A percentile compares a stretch with the other conserved stretches of the same genome.
These are phyloP conservation scores for Drosophila emarginata DNA, from an alignment of 2,888 invertebrate genomes.

Conservation along the genomic window DNA sequence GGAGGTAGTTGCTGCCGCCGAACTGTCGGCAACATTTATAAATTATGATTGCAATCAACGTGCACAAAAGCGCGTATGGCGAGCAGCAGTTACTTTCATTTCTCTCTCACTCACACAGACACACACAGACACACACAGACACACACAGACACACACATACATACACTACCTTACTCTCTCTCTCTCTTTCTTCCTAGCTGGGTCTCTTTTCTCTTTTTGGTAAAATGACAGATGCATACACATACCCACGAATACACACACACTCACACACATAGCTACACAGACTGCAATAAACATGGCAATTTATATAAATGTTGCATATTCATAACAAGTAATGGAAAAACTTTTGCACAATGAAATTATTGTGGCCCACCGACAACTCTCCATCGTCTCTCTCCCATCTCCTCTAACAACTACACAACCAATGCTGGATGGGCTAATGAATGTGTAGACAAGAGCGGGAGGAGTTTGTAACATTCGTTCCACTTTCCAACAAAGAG, in stretches of 20 bases:
- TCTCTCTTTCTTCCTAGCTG: not conserved
- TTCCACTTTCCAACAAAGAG: conserved; percentile 1
- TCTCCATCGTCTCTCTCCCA: too few species aligned
- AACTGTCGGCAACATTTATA: conserved; percentile 77
- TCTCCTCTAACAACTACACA: conserved; percentile 20
- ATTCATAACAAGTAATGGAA: conserved; percentile 70
- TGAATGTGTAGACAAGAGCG: conserved; percentile 12
- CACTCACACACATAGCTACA: conserved; percentile 13
- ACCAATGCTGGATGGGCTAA: conserved; percentile 11
- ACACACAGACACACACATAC: not conserved
- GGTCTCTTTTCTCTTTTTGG: conserved; percentile 34
- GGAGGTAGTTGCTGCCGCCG: conserved; percentile 41
- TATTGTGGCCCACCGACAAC: conserved; percentile 46
- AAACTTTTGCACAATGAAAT: conserved; percentile 60
- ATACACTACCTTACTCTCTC: not conserved
- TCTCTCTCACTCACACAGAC: not conserved
- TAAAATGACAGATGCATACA: conserved; percentile 58
- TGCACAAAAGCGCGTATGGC: conserved; percentile 62
- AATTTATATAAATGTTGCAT: conserved; percentile 73
- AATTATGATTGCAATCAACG: conserved; percentile 78
- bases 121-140: not conserved
- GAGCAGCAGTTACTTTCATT: conserved; percentile 20
- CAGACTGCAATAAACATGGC: conserved; percentile 59
- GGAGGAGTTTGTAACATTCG: not conserved
- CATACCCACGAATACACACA: conserved; percentile 45